Conservation (phyloP, 2,113 vertebrate genomes). For the Montifringilla adamsi region DNA sequence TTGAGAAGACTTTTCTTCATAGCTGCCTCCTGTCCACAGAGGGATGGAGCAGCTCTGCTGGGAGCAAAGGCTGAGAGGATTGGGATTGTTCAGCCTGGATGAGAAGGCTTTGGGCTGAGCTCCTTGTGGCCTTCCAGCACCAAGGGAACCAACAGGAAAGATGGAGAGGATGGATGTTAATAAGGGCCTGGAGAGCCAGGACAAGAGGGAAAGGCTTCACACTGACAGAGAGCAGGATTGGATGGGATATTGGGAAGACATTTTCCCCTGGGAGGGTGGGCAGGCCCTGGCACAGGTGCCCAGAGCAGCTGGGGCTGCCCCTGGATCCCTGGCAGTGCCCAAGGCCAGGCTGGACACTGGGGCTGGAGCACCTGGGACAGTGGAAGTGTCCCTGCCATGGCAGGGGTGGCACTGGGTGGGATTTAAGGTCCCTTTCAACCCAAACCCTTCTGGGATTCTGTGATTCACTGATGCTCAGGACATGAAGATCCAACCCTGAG, state of each 20-base stretch:
- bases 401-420: background rate
- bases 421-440: background rate
- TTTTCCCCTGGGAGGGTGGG: fast-evolving
- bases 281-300: background rate
- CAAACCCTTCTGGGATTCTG: background rate
- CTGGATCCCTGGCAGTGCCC: background rate
- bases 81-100: background rate
- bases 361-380: background rate
- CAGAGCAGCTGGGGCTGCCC: background rate
- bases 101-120: background rate
- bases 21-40: background rate
- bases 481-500: background rate
- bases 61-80: background rate
- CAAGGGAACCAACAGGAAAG: background rate
- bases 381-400: background rate
- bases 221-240: fast-evolving
- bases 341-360: background rate
- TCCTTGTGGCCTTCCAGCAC: fast-evolving
- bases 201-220: background rate
- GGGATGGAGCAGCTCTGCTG: background rate
- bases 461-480: background rate
- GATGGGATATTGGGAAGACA: fast-evolving
- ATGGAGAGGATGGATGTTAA: background rate
- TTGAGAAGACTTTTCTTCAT: background rate
- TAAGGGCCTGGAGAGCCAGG: background rate